Evolutionary conservation across 2,888 invertebrate genomes (phyloP).

Genomic region (Leptinotarsa rubiginosa): DNA sequence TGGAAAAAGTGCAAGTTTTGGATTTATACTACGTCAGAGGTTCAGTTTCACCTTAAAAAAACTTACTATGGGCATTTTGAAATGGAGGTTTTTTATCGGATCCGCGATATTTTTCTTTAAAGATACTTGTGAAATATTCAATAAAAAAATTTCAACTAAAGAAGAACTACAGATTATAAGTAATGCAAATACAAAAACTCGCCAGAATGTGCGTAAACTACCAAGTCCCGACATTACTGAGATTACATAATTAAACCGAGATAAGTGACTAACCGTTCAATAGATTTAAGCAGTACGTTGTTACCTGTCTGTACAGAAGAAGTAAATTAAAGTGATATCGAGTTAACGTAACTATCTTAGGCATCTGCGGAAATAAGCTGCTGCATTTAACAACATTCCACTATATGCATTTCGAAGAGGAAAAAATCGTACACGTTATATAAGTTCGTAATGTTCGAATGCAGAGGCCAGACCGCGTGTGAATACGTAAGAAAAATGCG

Average conservation of each 20-base stretch:
- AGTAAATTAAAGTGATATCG: slow-evolving; percentile 34
- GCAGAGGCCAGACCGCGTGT: slow-evolving; percentile 22
- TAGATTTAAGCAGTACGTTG: slow-evolving; percentile 25
- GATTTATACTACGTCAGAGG: no score
- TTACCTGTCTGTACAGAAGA: slow-evolving; percentile 27
- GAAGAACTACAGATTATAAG: no score
- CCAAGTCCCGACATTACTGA: not conserved
- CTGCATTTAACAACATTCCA: slow-evolving; percentile 30
- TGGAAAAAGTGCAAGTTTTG: no score
- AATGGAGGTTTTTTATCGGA: no score
- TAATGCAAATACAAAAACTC: not conserved
- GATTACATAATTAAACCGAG: slow-evolving; percentile 25
- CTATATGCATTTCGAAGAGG: slow-evolving; percentile 12
- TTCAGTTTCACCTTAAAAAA: no score
- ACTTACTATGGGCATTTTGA: no score
- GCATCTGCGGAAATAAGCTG: slow-evolving; percentile 33
- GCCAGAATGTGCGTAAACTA: slow-evolving; percentile 12
- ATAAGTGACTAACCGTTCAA: slow-evolving; percentile 25
- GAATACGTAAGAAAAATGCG: slow-evolving; percentile 5
- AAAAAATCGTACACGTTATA: slow-evolving; percentile 23
- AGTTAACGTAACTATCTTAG: slow-evolving; percentile 30
- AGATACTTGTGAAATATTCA: no score
- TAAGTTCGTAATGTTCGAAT: slow-evolving; percentile 21
- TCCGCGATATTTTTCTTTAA: no score
- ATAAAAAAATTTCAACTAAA: no score